These are phyloP conservation scores for Erithacus rubecula DNA, from an alignment of 2,797 vertebrate species.

Conservation along the genomic window DNA sequence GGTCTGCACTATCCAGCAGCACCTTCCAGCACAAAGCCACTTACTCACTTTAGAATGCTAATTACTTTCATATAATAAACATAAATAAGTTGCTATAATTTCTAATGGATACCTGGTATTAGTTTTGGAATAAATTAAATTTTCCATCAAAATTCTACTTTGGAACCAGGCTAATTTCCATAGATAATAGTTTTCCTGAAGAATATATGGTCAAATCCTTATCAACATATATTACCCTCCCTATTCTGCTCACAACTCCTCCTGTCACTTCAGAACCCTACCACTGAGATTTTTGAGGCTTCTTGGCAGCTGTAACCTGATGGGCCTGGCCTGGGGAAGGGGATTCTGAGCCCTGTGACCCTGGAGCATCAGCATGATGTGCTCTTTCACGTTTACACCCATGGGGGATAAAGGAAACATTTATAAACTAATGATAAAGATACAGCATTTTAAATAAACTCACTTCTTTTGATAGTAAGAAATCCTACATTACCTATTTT, in stretches of 20 bases:
- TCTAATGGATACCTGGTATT: neutral
- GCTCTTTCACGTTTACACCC: neutral
- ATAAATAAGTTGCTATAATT: neutral
- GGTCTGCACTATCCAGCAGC: neutral
- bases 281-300: neutral
- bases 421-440: neutral
- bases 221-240: neutral
- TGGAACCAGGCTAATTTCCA: neutral
- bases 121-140: neutral
- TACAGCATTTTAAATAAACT: neutral
- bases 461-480: neutral
- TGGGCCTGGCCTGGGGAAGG: accelerated
- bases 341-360: neutral
- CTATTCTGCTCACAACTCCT: neutral
- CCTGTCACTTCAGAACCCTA: neutral
- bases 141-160: neutral
- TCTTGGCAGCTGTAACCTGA: neutral
- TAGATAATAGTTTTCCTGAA: neutral
- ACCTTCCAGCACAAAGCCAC: neutral
- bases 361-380: accelerated
- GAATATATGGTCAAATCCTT: neutral
- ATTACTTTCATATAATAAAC: neutral
- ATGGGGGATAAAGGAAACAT: neutral
- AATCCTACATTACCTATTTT: neutral
- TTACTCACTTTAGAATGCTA: neutral